phyloP scores from a whole-genome alignment of 2,888 invertebrate genomes.

The Mystacides longicornis region DNA sequence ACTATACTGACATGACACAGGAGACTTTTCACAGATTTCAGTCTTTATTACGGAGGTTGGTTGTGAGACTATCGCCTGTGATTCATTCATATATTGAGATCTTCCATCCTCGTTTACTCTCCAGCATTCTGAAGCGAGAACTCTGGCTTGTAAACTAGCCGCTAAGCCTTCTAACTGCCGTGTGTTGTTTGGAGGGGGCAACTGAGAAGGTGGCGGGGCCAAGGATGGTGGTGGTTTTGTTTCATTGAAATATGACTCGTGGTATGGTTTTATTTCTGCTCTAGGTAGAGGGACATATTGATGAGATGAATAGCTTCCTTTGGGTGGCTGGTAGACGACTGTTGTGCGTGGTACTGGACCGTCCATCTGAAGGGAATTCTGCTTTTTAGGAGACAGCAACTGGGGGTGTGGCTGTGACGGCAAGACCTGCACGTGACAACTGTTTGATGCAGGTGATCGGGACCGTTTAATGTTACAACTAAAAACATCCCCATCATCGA shows the following conservation, averaged over 20 bases:
- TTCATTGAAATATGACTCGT: slow-evolving; percentile 62
- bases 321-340: slow-evolving; percentile 32
- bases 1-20: slow-evolving; percentile 27
- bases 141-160: slow-evolving; percentile 73
- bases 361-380: slow-evolving; percentile 9
- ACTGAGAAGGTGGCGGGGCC: slow-evolving; percentile 27
- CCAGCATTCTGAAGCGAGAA: slow-evolving; percentile 58
- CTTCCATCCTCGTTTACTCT: slow-evolving; percentile 45
- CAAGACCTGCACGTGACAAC: background rate
- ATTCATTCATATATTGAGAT: slow-evolving; percentile 8
- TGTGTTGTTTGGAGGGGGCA: background rate
- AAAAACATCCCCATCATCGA: slow-evolving; percentile 37
- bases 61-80: slow-evolving; percentile 26
- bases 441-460: slow-evolving; percentile 12
- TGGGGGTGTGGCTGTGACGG: slow-evolving; percentile 12
- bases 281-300: slow-evolving; percentile 55
- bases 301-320: slow-evolving; percentile 25
- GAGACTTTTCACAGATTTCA: slow-evolving; percentile 28
- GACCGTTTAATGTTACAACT: slow-evolving; percentile 26
- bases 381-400: slow-evolving; percentile 22
- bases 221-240: slow-evolving; percentile 42
- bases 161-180: slow-evolving; percentile 59
- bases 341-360: slow-evolving; percentile 37
- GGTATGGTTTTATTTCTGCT: slow-evolving; percentile 65
- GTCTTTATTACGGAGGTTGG: slow-evolving; percentile 29